Evolutionary conservation across 2,888 invertebrate genomes (phyloP), one percentile per base, ranked within the genome.

Genomic region (Sinotaia quadrata): DNA sequence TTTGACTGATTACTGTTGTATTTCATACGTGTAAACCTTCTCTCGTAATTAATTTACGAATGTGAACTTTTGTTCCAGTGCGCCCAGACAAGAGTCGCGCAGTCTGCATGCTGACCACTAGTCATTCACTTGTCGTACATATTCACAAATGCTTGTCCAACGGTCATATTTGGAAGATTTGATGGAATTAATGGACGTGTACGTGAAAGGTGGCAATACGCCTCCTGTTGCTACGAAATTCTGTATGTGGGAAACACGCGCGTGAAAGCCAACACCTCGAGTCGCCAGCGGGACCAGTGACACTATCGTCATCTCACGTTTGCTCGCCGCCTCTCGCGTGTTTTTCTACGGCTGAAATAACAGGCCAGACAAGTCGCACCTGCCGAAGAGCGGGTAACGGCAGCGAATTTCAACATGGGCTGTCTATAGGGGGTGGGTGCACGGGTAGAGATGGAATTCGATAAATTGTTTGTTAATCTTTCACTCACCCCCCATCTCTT

Each of bases 231-330:
- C 24, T 34, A 58, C 36, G 58, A 37, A 58, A 10, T 12, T 36
- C 10, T 7, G 34, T n/a, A 59, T 59, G 59, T 37, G 44, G 37
- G 47, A 59, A 44, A 47, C 41, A 59, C 4, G 18, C 27, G 59
- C 47, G 29, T 44, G 59, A 41, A 59, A 59, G 41, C 59, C 41
- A n/a, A 59, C 29, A 37, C 44, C 44, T 29, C 27, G 12, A 44
- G 59, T 59, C 59, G 59, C 59, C 59, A 37, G 37, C 44, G 59
- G 59, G 59, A n/a, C 15, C 44, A 47, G 41, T 59, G 59, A 59
- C 59, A 59, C 59, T 31, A 29, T 21, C 59, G 34, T 47, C 29
- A 41, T 41, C 59, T 59, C n/a, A 37, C 41, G 44, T 47, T 31
- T 44, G 27, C 27, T 29, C 44, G 41, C 31, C 47, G 59, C 29